Percentiles rank a stretch among this genome's conserved stretches.
phyloP scores from a whole-genome alignment of 1,140 invertebrate species.

The Anagrus nilaparvatae region DNA sequence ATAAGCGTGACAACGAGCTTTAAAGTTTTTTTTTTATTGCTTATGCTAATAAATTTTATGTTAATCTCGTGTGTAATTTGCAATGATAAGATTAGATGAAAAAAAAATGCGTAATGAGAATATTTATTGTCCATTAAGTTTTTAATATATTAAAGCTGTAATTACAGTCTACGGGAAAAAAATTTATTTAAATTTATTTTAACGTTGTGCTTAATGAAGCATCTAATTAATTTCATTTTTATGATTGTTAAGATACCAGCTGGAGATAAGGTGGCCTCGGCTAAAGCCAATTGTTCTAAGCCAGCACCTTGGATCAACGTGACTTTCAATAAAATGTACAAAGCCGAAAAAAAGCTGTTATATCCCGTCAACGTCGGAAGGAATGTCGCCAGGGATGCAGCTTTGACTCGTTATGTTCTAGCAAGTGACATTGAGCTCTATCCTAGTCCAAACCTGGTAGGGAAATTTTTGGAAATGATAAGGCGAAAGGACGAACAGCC shows the following conservation, averaged over 20 bases:
- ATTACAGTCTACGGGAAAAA: too few species aligned
- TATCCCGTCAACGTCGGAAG: conserved; percentile 84
- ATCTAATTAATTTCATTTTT: too few species aligned
- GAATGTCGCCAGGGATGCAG: conserved; percentile 72
- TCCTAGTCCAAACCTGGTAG: conserved; percentile 67
- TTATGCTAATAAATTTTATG: too few species aligned
- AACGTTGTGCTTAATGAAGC: too few species aligned
- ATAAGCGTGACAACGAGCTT: too few species aligned
- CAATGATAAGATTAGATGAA: too few species aligned
- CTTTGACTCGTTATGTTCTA: conserved; percentile 73
- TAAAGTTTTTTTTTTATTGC: too few species aligned
- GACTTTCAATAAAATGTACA: conserved; percentile 57
- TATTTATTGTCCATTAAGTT: too few species aligned
- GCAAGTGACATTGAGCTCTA: conserved; percentile 83
- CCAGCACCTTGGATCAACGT: conserved; percentile 60
- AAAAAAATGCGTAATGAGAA: too few species aligned
- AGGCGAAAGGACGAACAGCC: conserved; percentile 55
- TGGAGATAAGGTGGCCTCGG: conserved; percentile 47
- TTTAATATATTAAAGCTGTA: too few species aligned
- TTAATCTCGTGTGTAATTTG: too few species aligned
- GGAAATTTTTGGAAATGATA: conserved; percentile 73
- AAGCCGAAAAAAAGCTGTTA: conserved; percentile 64
- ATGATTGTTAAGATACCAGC: conserved; percentile 64
- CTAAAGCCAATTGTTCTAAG: conserved; percentile 57
- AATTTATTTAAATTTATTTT: too few species aligned